Percentiles rank a stretch among this genome's conserved stretches.
Conservation (phyloP, 2,797 vertebrate species). For the Kryptolebias ocellatus region DNA sequence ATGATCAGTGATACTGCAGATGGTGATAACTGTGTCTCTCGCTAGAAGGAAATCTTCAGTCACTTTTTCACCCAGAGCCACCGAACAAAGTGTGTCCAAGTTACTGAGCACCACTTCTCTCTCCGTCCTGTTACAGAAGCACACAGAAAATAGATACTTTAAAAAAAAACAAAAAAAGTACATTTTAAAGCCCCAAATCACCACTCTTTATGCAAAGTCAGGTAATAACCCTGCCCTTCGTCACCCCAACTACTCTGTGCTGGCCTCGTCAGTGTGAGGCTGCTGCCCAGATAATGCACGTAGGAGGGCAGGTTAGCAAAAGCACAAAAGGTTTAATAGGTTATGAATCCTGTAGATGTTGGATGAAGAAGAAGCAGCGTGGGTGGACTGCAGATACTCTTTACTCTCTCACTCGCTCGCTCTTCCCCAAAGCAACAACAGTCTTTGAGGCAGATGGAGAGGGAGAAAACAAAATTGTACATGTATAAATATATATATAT, state of each 20-base stretch:
- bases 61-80: slow-evolving; percentile 87
- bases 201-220: slow-evolving; percentile 35
- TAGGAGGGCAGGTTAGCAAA: slow-evolving; percentile 70
- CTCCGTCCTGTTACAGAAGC: slow-evolving; percentile 82
- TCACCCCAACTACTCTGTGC: slow-evolving; percentile 31
- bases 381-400: slow-evolving; percentile 75
- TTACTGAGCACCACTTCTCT: slow-evolving; percentile 95
- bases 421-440: slow-evolving; percentile 55
- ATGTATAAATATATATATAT: slow-evolving; percentile 30
- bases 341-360: slow-evolving; percentile 67
- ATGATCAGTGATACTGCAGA: slow-evolving; percentile 86
- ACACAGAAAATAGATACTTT: slow-evolving; percentile 21
- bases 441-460: slow-evolving; percentile 68
- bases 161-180: not conserved
- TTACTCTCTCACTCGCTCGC: slow-evolving; percentile 39
- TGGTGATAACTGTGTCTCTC: slow-evolving; percentile 87
- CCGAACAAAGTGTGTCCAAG: slow-evolving; percentile 89
- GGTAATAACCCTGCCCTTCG: slow-evolving; percentile 38
- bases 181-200: slow-evolving; percentile 13
- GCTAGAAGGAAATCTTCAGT: slow-evolving; percentile 90
- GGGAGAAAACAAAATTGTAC: slow-evolving; percentile 38
- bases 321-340: slow-evolving; percentile 71
- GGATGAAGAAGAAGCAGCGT: slow-evolving; percentile 70
- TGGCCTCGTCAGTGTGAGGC: slow-evolving; percentile 43
- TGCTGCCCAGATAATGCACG: slow-evolving; percentile 66